Percentiles rank a stretch among this genome's conserved stretches.
These are phyloP conservation scores for Melanargia galathea DNA, from an alignment of 2,888 invertebrate genomes.

Conservation along the genomic window DNA sequence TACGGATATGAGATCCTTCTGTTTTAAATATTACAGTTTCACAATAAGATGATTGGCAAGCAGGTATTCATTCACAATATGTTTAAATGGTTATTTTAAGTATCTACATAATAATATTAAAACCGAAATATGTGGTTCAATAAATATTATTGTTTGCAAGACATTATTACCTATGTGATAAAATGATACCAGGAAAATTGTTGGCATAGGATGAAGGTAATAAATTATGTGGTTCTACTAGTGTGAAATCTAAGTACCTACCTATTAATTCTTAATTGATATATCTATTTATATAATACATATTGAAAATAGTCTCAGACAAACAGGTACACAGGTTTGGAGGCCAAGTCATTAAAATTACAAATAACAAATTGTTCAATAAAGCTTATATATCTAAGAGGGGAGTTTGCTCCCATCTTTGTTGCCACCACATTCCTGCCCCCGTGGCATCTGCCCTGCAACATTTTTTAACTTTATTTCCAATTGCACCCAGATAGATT, in stretches of 20 bases:
- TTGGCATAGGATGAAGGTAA: background rate
- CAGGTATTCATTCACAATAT: background rate
- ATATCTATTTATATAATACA: background rate
- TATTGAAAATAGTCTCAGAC: constrained; percentile 1
- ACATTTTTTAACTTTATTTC: too few species aligned
- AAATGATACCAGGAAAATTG: background rate
- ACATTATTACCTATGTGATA: background rate
- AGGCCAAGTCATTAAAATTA: background rate
- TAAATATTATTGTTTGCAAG: background rate
- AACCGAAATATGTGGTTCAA: background rate
- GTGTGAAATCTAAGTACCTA: constrained; percentile 1
- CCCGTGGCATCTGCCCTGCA: too few species aligned
- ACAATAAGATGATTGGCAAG: background rate
- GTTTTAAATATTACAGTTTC: background rate
- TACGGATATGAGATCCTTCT: too few species aligned
- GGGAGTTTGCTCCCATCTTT: too few species aligned
- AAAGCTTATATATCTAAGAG: too few species aligned
- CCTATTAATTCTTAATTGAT: background rate
- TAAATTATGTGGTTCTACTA: background rate
- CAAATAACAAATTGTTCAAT: background rate
- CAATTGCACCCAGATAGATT: too few species aligned
- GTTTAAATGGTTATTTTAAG: background rate
- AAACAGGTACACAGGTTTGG: constrained; percentile 8
- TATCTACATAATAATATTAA: background rate
- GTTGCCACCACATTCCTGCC: too few species aligned